Evolutionary conservation across 30 jellyfish, hydroid and myxozoan species (phyloP).

Genomic region (Turritopsis rubra): DNA sequence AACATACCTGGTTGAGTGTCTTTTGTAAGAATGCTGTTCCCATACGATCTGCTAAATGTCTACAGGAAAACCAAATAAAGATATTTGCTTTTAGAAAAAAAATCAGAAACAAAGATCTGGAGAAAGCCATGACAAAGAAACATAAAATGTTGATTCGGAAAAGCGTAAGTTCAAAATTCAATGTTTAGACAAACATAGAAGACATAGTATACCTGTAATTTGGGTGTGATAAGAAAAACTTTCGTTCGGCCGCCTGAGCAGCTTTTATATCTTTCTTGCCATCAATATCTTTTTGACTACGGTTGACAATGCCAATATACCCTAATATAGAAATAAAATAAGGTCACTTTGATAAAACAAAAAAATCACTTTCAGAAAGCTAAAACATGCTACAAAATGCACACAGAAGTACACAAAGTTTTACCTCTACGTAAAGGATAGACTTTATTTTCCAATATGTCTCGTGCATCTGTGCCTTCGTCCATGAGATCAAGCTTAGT

Average conservation of each 20-base stretch:
- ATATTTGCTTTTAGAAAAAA: too few relatives aligned
- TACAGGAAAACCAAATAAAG: constrained; percentile 6
- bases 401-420: not conserved
- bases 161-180: too few relatives aligned
- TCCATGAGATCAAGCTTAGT: constrained; percentile 94
- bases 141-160: too few relatives aligned
- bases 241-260: constrained; percentile 94
- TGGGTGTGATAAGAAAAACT: constrained; percentile 82
- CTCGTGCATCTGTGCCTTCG: constrained; percentile 96
- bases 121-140: not conserved
- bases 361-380: not conserved
- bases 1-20: constrained; percentile 65
- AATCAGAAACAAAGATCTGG: too few relatives aligned
- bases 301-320: constrained; percentile 84
- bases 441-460: constrained; percentile 73
- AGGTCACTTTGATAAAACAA: not conserved
- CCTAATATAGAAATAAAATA: constrained; percentile 35
- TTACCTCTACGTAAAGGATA: constrained; percentile 89
- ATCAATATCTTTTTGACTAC: constrained; percentile 91
- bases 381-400: too few relatives aligned
- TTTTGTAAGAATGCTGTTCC: constrained; percentile 83
- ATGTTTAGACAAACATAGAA: too few relatives aligned
- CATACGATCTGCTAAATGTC: constrained; percentile 94
- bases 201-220: constrained; percentile 53
- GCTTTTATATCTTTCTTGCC: constrained; percentile 93